A percentile compares a stretch with the other conserved stretches of the same genome.
Evolutionary conservation across 1,140 invertebrate species (phyloP).

Genomic region (Psix sp.): DNA sequence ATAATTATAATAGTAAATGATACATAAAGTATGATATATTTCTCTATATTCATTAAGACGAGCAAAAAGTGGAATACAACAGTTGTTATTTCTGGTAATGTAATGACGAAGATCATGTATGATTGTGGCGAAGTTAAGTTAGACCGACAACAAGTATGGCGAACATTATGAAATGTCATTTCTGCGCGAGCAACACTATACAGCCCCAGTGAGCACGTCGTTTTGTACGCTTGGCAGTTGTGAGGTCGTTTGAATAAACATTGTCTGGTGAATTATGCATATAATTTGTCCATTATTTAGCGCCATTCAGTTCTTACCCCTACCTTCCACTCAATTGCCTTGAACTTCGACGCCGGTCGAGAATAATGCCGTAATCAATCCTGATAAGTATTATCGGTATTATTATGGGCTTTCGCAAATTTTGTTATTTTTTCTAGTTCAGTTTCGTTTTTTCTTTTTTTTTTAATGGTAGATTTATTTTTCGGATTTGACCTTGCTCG

Average conservation of each 20-base stretch:
- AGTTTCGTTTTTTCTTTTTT: too few relatives aligned
- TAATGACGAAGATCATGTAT: constrained; percentile 45
- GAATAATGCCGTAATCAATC: constrained; percentile 14
- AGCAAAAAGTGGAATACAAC: constrained; percentile 66
- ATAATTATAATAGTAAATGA: constrained; percentile 78
- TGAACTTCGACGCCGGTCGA: constrained; percentile 47
- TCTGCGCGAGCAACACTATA: constrained; percentile 65
- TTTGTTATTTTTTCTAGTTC: too few relatives aligned
- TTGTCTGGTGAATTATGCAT: constrained; percentile 82
- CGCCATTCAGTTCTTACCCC: constrained; percentile 29
- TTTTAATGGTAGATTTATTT: too few relatives aligned
- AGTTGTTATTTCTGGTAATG: constrained; percentile 70
- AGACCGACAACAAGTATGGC: constrained; percentile 31
- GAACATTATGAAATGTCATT: constrained; percentile 58
- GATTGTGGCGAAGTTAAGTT: too few relatives aligned
- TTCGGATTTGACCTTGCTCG: too few relatives aligned
- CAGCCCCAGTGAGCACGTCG: constrained; percentile 78
- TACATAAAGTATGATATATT: constrained; percentile 78
- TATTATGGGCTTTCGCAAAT: too few relatives aligned
- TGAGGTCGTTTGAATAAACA: constrained; percentile 84
- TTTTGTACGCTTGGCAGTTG: constrained; percentile 81
- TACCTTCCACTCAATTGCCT: constrained; percentile 34
- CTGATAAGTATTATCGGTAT: constrained; percentile 39
- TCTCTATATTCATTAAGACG: constrained; percentile 77
- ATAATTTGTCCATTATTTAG: constrained; percentile 66